Evolutionary conservation across 2,888 invertebrate genomes (phyloP).

Genomic region (Globia sparganii): DNA sequence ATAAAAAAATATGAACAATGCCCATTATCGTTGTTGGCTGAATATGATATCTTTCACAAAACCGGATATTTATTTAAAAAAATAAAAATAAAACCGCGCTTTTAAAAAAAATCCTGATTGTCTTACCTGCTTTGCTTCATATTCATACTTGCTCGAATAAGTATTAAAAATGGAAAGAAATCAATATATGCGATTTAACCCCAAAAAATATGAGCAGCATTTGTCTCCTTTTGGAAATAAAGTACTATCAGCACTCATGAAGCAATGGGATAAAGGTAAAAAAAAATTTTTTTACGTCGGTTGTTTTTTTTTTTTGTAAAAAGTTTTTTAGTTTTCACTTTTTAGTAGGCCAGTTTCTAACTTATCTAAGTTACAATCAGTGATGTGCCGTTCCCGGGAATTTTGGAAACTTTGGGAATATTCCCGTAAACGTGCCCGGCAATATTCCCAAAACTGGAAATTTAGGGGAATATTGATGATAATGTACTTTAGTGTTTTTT

Average conservation of each 20-base stretch:
- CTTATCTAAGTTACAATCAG: no score
- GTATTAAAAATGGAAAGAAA: constrained; percentile 49
- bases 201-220: constrained; percentile 69
- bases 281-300: no score
- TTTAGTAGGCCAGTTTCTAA: no score
- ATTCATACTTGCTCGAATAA: not conserved
- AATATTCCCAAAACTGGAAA: no score
- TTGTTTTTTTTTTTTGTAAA: no score
- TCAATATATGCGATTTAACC: constrained; percentile 54
- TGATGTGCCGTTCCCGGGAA: no score
- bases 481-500: no score
- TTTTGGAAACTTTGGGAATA: no score
- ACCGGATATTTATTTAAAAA: not conserved
- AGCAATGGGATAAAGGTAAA: constrained; percentile 72
- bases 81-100: constrained; percentile 14
- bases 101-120: not conserved
- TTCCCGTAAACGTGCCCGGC: no score
- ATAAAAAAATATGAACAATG: no score
- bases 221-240: constrained; percentile 81
- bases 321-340: no score
- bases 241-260: constrained; percentile 75
- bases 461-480: no score
- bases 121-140: not conserved
- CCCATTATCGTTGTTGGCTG: not conserved
- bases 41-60: not conserved